Evolutionary conservation across 2,888 invertebrate species (phyloP).

Genomic region (Macrosiphum euphorbiae): DNA sequence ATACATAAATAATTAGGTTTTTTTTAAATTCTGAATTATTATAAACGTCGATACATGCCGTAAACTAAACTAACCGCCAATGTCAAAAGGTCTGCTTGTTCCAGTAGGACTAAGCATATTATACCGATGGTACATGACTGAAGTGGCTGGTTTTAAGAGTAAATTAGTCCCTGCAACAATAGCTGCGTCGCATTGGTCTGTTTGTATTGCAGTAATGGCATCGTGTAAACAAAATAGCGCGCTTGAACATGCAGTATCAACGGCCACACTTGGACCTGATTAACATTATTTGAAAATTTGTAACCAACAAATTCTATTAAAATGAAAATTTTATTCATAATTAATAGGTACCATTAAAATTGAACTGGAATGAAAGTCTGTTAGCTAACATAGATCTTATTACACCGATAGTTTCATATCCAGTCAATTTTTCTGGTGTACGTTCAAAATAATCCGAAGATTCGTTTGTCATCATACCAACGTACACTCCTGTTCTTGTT

Average conservation of each 20-base stretch:
- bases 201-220: constrained; percentile 50
- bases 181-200: constrained; percentile 59
- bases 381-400: constrained; percentile 76
- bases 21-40: not conserved
- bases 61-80: constrained; percentile 42
- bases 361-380: constrained; percentile 75
- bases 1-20: not conserved
- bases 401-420: constrained; percentile 79
- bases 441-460: constrained; percentile 71
- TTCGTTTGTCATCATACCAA: constrained; percentile 68
- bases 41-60: not conserved
- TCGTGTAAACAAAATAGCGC: constrained; percentile 60
- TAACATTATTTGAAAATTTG: not conserved
- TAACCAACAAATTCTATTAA: not conserved
- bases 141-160: constrained; percentile 57
- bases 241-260: constrained; percentile 63
- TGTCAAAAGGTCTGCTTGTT: constrained; percentile 63
- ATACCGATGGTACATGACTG: constrained; percentile 61
- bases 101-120: constrained; percentile 64
- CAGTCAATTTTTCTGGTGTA: constrained; percentile 69
- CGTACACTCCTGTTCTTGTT: constrained; percentile 70
- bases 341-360: constrained; percentile 72
- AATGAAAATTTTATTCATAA: not conserved
- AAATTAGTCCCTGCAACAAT: constrained; percentile 63
- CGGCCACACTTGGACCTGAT: constrained; percentile 54